Evolutionary conservation across 1,140 invertebrate species (phyloP), one percentile per base, ranked within the genome.

Genomic region (Whitmania pigra): DNA sequence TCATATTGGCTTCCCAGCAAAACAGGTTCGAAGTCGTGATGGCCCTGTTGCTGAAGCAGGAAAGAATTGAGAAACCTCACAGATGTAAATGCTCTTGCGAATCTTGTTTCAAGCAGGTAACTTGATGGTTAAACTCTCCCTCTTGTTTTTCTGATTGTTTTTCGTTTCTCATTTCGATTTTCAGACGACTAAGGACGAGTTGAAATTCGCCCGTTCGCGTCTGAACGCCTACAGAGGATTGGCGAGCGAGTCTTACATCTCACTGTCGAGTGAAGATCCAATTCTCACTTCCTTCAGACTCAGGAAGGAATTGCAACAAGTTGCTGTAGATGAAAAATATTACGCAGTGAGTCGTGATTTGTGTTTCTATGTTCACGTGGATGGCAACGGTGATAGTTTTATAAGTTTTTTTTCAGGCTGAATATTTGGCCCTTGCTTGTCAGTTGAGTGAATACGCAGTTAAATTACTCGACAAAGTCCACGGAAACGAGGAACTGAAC

Each of bases 241-340:
- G 73, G 76, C 81, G 3, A 82, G 81, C 71, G 79, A 81, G 69
- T 83, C 85, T 0, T 89, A 87, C 76, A 86, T 89, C 71, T 87
- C 87, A 40, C 84, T 88, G 73, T 85, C 85, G 0, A 84, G 85
- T 0, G 79, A 84, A 49, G 88, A 89, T 79, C 88, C 88, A 0
- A 86, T 89, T 57, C 79, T 88, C 15, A 82, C 84, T 22, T 85
- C 87, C 0, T 89, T 89, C 77, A 78, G 83, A 72, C 79, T 89
- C 22, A 83, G 84, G 0, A 73, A 79, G 2, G 87, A 88, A 72
- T 78, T 89, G 20, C 49, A 74, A 40, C 53, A 57, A 22, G 69
- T 73, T n/a, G 53, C 73, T 25, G 31, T 18, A 18, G 69, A 73
- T n/a, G 73, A 73, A 36, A 73, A 73, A 25, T 73, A 73, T 55